These are phyloP conservation scores for Sebastiscus tertius DNA, from an alignment of 2,797 vertebrate genomes.

Conservation along the genomic window DNA sequence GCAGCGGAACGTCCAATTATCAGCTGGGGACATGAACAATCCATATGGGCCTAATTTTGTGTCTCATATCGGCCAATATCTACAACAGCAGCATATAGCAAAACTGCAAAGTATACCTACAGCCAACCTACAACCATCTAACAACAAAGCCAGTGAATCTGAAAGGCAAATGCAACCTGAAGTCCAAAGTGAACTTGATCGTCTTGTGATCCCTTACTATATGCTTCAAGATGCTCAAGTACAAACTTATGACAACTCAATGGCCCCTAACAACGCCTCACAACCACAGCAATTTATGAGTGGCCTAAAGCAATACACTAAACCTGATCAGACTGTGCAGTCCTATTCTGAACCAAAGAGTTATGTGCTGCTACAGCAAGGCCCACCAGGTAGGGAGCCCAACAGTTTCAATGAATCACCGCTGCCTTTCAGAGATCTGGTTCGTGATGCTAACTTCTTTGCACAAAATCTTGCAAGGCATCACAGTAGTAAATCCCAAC, in stretches of 20 bases:
- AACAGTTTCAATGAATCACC: not conserved
- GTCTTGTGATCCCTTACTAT: slow-evolving; percentile 3
- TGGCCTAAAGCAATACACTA: not conserved
- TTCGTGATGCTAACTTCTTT: not conserved
- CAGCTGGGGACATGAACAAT: not conserved
- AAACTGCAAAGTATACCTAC: not conserved
- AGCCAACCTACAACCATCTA: not conserved
- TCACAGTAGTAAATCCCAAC: not conserved
- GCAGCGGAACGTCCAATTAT: not conserved
- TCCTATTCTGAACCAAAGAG: not conserved
- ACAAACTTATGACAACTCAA: not conserved
- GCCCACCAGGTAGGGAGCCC: slow-evolving; percentile 46
- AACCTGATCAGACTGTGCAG: not conserved
- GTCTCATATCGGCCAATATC: not conserved
- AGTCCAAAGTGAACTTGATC: not conserved
- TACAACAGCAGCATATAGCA: not conserved
- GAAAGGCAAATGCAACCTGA: not conserved
- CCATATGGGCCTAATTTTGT: not conserved
- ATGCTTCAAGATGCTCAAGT: slow-evolving; percentile 40
- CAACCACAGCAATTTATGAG: not conserved
- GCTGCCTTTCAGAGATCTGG: not conserved
- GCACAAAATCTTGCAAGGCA: not conserved
- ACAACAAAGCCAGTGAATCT: not conserved
- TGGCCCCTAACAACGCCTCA: not conserved
- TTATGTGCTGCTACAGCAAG: slow-evolving; percentile 55